A percentile compares a stretch with the other conserved stretches of the same genome.
Conservation (phyloP, 2,888 invertebrate genomes). For the Brenthis hecate region DNA sequence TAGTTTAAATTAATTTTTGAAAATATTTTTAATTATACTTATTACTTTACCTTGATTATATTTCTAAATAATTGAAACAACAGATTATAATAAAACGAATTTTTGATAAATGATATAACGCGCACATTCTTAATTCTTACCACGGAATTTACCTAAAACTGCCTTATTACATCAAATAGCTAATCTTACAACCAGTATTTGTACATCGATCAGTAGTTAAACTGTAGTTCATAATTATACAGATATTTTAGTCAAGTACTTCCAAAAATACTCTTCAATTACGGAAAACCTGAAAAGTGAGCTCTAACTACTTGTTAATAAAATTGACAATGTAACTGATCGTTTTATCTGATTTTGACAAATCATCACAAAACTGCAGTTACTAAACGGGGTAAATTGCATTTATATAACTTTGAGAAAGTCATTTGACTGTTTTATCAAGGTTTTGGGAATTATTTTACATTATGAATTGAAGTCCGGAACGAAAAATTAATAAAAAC, state of each 20-base stretch:
- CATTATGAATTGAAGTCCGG: background rate
- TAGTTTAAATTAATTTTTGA: constrained; percentile 2
- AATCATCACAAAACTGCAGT: too few relatives aligned
- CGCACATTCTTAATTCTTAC: constrained; percentile 8
- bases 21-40: constrained; percentile 2
- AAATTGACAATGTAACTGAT: too few relatives aligned
- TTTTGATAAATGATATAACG: constrained; percentile 7
- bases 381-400: too few relatives aligned
- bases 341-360: too few relatives aligned
- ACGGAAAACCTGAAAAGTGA: constrained; percentile 11
- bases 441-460: too few relatives aligned
- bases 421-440: too few relatives aligned
- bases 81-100: background rate
- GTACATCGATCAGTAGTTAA: constrained; percentile 3
- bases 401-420: too few relatives aligned
- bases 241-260: background rate
- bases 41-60: background rate
- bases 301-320: too few relatives aligned
- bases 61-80: background rate
- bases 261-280: background rate
- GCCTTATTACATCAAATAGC: constrained; percentile 2
- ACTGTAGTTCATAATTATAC: background rate
- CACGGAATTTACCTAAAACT: constrained; percentile 7
- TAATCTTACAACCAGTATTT: background rate
- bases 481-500: background rate